phyloP scores from a whole-genome alignment of 2,797 vertebrate species.

The Avahi laniger region DNA sequence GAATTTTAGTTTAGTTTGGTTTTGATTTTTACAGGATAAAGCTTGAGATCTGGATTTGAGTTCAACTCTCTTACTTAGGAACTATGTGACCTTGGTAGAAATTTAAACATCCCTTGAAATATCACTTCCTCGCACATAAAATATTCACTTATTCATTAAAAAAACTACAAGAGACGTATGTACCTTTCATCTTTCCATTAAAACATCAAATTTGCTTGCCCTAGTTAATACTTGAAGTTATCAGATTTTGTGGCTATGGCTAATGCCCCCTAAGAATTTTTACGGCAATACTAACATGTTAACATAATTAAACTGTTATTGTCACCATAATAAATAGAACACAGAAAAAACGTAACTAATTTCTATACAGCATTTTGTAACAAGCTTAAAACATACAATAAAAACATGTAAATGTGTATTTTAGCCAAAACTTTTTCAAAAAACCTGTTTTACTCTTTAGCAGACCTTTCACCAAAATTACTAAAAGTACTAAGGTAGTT shows the following conservation, averaged over 20 bases:
- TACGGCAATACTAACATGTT: background rate
- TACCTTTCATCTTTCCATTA: background rate
- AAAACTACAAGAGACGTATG: background rate
- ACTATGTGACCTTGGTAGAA: background rate
- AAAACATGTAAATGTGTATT: background rate
- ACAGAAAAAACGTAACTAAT: background rate
- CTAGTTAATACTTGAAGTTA: background rate
- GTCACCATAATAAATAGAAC: background rate
- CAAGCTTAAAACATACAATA: constrained; percentile 27
- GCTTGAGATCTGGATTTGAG: background rate
- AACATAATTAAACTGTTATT: background rate
- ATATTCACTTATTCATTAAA: background rate
- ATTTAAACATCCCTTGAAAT: background rate
- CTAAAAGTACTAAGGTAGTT: background rate
- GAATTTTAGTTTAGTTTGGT: background rate
- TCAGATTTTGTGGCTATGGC: background rate
- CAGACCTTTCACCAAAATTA: background rate
- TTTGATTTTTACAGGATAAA: background rate
- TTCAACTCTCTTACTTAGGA: constrained; percentile 2
- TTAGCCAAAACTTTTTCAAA: background rate
- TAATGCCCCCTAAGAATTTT: background rate
- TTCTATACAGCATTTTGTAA: background rate
- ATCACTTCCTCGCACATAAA: constrained; percentile 20
- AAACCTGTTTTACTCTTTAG: background rate
- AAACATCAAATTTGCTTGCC: constrained; percentile 13